Base-by-base conservation (phyloP, 1,140 invertebrate genomes). In the Psix sp. region DNA sequence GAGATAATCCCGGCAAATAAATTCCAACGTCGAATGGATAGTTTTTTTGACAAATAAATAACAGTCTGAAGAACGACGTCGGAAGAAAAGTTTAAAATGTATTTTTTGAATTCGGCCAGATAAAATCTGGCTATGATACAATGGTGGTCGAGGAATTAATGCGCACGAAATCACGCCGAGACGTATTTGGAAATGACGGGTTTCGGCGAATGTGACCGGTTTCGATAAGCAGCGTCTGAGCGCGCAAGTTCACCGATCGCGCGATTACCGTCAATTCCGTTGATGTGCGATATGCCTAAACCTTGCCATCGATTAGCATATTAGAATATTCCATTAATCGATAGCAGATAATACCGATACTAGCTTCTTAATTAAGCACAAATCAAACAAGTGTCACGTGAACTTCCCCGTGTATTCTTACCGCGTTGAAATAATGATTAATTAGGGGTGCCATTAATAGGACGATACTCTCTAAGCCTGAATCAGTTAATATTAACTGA, bases 281-380 rank as follows among this genome's bases (percentile, higher is more conserved):
- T 45, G 52, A 65, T 51, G 68, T 52, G 59, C 68, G 52, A 65
- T 65, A 65, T 65, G 59, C 51, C 45, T 36, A 36, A 33, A 49
- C 36, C 24, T 54, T 43, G 36, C 18, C 24, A 70, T 70, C 66
- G 66, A 70, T 70, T 68, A 54, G 46, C 56, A 54, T 62, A 62
- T 70, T 62, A 70, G 57, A 70, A 52, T 70, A 70, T 70, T 70
- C 66, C 66, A 70, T 70, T 70, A 70, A 70, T 70, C 66, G 56
- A 42, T 13, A 11, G 5, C 16, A 54, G 42, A 62, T 70, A 70
- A 54, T 33, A 38, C 18, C 11, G 40, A 60, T 54, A 63, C n/a
- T n/a, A n/a, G n/a, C n/a, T n/a, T n/a, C n/a, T n/a, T n/a, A 24
- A 4, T 24, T 9, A 24, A 24, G 4, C 21, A 24, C 21, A 24